Conservation (phyloP, 2,113 vertebrate genomes). For the Ictalurus punctatus region DNA sequence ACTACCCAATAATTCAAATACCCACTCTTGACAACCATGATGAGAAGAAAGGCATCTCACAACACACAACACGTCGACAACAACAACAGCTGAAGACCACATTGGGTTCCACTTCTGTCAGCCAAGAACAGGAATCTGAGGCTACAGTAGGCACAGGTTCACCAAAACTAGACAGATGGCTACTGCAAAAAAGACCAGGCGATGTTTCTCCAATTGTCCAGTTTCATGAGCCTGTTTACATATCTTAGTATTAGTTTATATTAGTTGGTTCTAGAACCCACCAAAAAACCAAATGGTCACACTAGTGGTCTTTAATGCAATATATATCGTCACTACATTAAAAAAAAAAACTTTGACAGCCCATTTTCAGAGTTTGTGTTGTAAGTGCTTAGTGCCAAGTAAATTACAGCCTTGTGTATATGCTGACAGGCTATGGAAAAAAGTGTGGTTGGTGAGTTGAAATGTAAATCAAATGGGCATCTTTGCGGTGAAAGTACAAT, state of each 20-base stretch:
- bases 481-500: background rate
- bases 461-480: background rate
- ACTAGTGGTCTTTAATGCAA: background rate
- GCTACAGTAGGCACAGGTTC: background rate
- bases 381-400: background rate
- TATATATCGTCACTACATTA: background rate
- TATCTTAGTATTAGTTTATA: background rate
- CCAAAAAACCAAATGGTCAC: background rate
- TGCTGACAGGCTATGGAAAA: background rate
- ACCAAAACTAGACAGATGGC: background rate
- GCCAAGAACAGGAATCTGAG: background rate
- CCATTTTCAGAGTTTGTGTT: background rate
- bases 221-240: background rate
- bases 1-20: background rate
- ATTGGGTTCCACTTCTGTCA: background rate
- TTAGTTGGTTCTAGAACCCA: background rate
- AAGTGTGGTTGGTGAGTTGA: background rate
- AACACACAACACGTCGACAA: background rate
- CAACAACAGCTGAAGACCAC: background rate
- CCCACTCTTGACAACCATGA: background rate
- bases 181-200: background rate
- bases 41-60: background rate
- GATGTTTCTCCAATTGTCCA: background rate
- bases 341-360: background rate
- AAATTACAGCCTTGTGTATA: background rate